Percentiles rank a stretch among this genome's conserved stretches.
Conservation (phyloP, 2,797 vertebrate species). For the Mastacembelus armatus region DNA sequence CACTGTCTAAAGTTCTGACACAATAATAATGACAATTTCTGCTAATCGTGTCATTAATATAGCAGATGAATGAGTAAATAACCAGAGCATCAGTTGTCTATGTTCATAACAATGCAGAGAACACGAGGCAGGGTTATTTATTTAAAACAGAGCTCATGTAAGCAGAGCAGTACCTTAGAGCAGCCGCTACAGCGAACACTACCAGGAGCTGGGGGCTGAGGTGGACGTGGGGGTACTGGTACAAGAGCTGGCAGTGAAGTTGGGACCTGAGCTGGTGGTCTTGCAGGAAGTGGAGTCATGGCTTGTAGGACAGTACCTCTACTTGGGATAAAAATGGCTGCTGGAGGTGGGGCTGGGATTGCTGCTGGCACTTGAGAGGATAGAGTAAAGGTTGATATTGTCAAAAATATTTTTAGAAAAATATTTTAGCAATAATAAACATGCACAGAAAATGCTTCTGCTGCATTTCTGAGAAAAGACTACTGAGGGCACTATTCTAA, state of each 20-base stretch:
- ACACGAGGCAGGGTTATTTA: neutral
- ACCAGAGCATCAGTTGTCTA: neutral
- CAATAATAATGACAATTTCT: neutral
- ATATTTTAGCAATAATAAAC: too few relatives aligned
- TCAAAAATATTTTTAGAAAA: neutral
- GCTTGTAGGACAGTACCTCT: conserved; percentile 73
- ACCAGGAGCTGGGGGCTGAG: conserved; percentile 64
- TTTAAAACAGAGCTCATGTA: too few relatives aligned
- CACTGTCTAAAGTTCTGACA: neutral
- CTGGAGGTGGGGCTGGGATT: conserved; percentile 37
- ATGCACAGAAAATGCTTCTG: too few relatives aligned
- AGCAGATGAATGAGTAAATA: neutral
- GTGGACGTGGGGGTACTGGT: conserved; percentile 49
- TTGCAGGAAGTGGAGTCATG: conserved; percentile 62
- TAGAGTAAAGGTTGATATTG: conserved; percentile 4
- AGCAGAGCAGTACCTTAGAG: conserved; percentile 92
- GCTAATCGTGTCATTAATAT: neutral
- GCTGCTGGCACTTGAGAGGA: conserved; percentile 42
- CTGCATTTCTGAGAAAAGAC: too few relatives aligned
- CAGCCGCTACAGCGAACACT: conserved; percentile 91
- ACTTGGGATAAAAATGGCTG: conserved; percentile 72
- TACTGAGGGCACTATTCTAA: too few relatives aligned
- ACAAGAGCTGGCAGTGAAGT: conserved; percentile 43
- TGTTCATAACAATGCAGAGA: conserved; percentile 1
- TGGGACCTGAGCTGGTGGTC: conserved; percentile 48